A percentile compares a stretch with the other conserved stretches of the same genome.
Evolutionary conservation across 2,797 vertebrate species (phyloP).

Genomic region (Pogonophryne albipinna): DNA sequence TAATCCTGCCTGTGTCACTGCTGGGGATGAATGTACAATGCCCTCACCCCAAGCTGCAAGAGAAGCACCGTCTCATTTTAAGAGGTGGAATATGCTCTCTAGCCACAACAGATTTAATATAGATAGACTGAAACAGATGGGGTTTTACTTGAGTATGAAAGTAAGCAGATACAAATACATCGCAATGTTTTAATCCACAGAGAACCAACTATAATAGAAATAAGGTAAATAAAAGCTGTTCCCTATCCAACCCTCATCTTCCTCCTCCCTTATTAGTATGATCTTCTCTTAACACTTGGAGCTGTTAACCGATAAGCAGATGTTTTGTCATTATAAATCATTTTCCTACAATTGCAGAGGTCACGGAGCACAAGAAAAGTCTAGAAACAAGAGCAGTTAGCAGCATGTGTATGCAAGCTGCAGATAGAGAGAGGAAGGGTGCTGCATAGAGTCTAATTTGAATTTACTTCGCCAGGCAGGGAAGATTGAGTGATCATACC

Average conservation of each 20-base stretch:
- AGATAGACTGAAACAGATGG: slow-evolving; percentile 24
- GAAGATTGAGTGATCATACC: slow-evolving; percentile 1
- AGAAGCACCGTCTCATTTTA: slow-evolving; percentile 62
- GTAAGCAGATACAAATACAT: slow-evolving; percentile 6
- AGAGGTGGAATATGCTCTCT: slow-evolving; percentile 42
- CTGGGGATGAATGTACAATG: slow-evolving; percentile 63
- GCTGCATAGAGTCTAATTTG: slow-evolving; percentile 9
- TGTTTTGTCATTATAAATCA: slow-evolving; percentile 19
- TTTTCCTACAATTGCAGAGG: slow-evolving; percentile 27
- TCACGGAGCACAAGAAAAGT: slow-evolving; percentile 25
- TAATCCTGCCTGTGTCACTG: slow-evolving; percentile 77
- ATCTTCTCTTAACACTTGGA: slow-evolving; percentile 1
- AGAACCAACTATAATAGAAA: not conserved
- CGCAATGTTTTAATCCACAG: not conserved
- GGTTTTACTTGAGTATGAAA: slow-evolving; percentile 24
- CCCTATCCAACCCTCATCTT: not conserved
- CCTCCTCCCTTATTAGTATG: not conserved
- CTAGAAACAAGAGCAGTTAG: slow-evolving; percentile 12
- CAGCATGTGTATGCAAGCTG: slow-evolving; percentile 50
- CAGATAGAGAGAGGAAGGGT: slow-evolving; percentile 24
- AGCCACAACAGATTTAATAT: slow-evolving; percentile 36
- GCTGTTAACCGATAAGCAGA: slow-evolving; percentile 33
- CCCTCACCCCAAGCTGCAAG: slow-evolving; percentile 54
- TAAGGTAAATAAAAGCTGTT: not conserved
- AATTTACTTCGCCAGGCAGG: slow-evolving; percentile 19